Evolutionary conservation across 1,140 invertebrate species (phyloP), one percentile per base, ranked within the genome.

Genomic region (Meloidogyne exigua): DNA sequence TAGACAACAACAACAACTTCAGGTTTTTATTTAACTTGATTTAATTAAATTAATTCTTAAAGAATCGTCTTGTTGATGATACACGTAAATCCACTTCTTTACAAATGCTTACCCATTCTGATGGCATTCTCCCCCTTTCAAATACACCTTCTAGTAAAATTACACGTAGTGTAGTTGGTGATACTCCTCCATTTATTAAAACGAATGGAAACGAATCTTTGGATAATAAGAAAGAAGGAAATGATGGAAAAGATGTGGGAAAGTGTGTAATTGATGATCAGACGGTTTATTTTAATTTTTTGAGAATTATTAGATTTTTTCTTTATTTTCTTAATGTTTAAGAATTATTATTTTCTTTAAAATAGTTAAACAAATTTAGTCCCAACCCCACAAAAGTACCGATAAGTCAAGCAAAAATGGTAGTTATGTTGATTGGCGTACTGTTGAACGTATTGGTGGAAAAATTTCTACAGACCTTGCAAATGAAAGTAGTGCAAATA

Each of bases 31-130:
- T 49, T 4, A 49, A 49, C 3, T 49, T 49, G 9, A 18, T 18
- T 69, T 84, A 65, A 44, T 76, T 25, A 23, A 44, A 9, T 36
- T 39, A 15, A 11, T n/a, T 15, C 28, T 73, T 28, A 21, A 18
- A 73, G 72, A 42, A 62, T 73, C 72, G 72, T 28, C 23, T 68
- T 26, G 67, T n/a, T 39, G 26, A 64, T 10, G 85, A 87, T 72
- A 79, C 83, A 36, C 72, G 81, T 15, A 86, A 83, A 36, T 87
- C 85, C 12, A 70, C 85, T 18, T 86, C 84, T 0, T 70, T 86
- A 32, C 84, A 87, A 79, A 85, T 81, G 57, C 66, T 86, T 15
- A 75, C 79, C 7, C 49, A 71, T 21, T 32, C 76, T 18, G 67
- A 81, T 71, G 75, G 75, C 23, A 36, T 39, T 25, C 23, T 73